Percentiles rank a stretch among this genome's conserved stretches.
These are phyloP conservation scores for Valencia hispanica DNA, from an alignment of 2,797 vertebrate species.

Conservation along the genomic window DNA sequence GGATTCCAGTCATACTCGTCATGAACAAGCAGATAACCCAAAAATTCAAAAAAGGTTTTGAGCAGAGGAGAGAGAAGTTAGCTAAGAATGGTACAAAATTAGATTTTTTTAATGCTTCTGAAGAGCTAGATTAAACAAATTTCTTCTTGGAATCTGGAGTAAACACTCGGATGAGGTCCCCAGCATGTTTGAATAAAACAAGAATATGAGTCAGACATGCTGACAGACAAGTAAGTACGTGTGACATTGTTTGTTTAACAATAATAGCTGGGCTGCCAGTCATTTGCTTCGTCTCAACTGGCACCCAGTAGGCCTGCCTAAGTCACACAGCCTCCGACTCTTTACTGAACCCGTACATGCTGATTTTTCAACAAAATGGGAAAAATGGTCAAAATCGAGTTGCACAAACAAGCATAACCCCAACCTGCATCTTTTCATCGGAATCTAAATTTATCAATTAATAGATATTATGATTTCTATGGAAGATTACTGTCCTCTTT, in stretches of 20 bases:
- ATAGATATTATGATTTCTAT: background rate
- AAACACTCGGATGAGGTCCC: background rate
- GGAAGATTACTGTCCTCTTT: background rate
- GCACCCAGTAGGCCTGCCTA: constrained; percentile 38
- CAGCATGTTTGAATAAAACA: constrained; percentile 13
- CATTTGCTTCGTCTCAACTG: constrained; percentile 6
- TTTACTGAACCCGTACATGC: constrained; percentile 24
- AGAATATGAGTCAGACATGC: constrained; percentile 10
- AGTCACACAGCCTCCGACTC: constrained; percentile 37
- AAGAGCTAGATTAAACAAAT: background rate
- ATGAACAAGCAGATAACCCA: constrained; percentile 62
- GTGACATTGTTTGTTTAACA: constrained; percentile 56
- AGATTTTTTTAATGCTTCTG: background rate
- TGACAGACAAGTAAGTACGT: constrained; percentile 3
- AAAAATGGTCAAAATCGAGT: constrained; percentile 12
- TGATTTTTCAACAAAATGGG: constrained; percentile 19
- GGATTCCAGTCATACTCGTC: constrained; percentile 56
- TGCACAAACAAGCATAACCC: background rate
- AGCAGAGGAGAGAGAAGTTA: background rate
- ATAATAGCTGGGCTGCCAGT: constrained; percentile 32
- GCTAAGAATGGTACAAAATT: background rate
- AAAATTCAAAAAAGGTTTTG: constrained; percentile 11
- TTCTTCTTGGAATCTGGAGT: background rate
- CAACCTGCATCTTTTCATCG: background rate
- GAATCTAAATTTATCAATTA: background rate